Conservation (phyloP, 2,113 vertebrate species). For the Gavia stellata region DNA sequence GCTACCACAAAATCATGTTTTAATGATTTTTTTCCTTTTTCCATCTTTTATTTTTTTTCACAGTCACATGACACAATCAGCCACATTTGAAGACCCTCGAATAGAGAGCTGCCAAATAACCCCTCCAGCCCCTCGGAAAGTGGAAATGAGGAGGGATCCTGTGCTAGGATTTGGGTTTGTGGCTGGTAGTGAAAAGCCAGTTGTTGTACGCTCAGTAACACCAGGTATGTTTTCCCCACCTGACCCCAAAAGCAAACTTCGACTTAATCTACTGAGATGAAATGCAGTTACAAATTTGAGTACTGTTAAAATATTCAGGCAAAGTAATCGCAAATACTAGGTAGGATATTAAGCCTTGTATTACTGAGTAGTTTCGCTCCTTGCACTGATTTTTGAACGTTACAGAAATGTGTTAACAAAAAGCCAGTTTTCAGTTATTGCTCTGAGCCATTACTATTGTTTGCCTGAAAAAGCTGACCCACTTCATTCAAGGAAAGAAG, state of each 20-base stretch:
- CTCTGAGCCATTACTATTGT: neutral
- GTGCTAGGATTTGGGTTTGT: constrained; percentile 97
- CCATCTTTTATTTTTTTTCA: constrained; percentile 52
- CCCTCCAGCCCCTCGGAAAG: constrained; percentile 88
- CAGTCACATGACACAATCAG: constrained; percentile 90
- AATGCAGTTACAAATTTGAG: neutral
- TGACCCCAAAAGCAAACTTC: neutral
- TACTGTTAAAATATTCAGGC: neutral
- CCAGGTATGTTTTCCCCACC: constrained; percentile 81
- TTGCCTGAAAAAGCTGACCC: neutral
- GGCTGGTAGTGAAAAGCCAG: constrained; percentile 97
- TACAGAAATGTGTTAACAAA: neutral
- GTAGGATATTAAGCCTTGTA: neutral
- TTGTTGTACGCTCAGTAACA: constrained; percentile 96
- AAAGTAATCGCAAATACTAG: neutral
- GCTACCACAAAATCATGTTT: constrained; percentile 49
- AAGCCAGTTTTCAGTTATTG: neutral
- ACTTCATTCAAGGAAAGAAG: neutral
- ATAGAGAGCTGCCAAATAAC: constrained; percentile 90
- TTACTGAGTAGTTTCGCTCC: neutral
- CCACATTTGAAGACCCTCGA: constrained; percentile 90
- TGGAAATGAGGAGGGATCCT: constrained; percentile 98
- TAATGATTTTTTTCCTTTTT: constrained; percentile 53
- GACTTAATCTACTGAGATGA: neutral
- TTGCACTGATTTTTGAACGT: neutral